Percentiles rank a stretch among this genome's conserved stretches.
These are phyloP conservation scores for Ammodramus savannarum DNA, from an alignment of 2,113 vertebrate genomes.

Conservation along the genomic window DNA sequence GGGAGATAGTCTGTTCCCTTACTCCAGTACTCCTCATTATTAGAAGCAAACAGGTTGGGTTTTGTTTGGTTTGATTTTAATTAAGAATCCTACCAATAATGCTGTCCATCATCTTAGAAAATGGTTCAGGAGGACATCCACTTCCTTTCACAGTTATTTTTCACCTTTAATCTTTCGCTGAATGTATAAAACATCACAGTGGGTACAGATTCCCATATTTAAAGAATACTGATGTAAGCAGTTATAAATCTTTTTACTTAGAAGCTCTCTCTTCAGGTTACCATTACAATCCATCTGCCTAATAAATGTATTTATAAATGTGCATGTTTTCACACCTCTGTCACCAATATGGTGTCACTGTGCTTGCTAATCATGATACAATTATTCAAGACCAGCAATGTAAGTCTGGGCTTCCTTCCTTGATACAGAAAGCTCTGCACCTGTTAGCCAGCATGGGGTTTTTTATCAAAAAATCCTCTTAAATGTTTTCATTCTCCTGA, in stretches of 20 bases:
- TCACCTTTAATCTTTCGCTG: not conserved
- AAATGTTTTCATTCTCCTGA: not conserved
- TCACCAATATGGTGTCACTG: not conserved
- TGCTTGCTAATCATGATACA: not conserved
- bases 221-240: constrained; percentile 1
- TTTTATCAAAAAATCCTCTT: not conserved
- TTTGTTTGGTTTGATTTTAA: constrained; percentile 41
- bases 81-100: constrained; percentile 28
- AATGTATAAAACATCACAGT: constrained; percentile 22
- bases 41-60: not conserved
- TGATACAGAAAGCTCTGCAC: not conserved
- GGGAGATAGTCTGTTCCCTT: not conserved
- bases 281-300: not conserved
- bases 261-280: not conserved
- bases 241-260: not conserved
- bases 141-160: constrained; percentile 4
- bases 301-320: constrained; percentile 16
- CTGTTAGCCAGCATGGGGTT: not conserved
- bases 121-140: not conserved
- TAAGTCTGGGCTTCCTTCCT: not conserved
- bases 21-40: not conserved
- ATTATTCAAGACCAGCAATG: not conserved
- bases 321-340: not conserved
- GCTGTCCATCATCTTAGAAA: constrained; percentile 12
- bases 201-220: constrained; percentile 1